Base-by-base conservation (phyloP, 2,797 vertebrate genomes). In the Poecilia velifera region DNA sequence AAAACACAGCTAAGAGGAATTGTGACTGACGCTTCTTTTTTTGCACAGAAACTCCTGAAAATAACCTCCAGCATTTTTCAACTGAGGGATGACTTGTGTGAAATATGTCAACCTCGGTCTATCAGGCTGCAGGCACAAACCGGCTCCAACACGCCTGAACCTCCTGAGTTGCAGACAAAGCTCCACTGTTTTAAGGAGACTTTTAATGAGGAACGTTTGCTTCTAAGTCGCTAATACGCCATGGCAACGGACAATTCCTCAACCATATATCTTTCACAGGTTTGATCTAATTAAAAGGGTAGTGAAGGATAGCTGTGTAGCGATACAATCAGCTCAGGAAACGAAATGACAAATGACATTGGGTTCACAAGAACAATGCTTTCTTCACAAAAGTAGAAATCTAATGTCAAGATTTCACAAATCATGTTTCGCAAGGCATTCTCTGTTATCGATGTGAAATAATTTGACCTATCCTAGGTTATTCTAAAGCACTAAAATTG, bases 61-160 rank as follows among this genome's bases (percentile, higher is more conserved):
- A 41, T 64, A 74, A 82, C 51, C 66, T 49, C 64, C 76, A 72
- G 80, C 71, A 45, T 49, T 47, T 57, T 43, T 43, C n/a, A 55
- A 57, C 46, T 77, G 1, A 64, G 72, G 55, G 73, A 77, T 74
- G 20, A 46, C 9, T 59, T 53, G 51, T 16, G 51, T 79, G 49
- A 85, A 81, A 41, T 78, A 6, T 3, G 47, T 73, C 72, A 77
- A 45, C 2, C 13, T 66, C 41, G 1, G 25, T 64, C 22, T 62
- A 51, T 81, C 79, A 77, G 36, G 8, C 0, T 20, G 47, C 22
- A 4, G 72, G 70, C 49, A 51, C 75, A 55, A 83, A 89, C 94
- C 70, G 73, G 93, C 85, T 86, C 49, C 1, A 43, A 91, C 92
- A 81, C 83, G 94, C 79, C 84, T 83, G 18, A 79, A 79, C 14